A percentile compares a stretch with the other conserved stretches of the same genome.
These are phyloP conservation scores for Parnassius smintheus DNA, from an alignment of 2,888 invertebrate genomes.

Conservation along the genomic window DNA sequence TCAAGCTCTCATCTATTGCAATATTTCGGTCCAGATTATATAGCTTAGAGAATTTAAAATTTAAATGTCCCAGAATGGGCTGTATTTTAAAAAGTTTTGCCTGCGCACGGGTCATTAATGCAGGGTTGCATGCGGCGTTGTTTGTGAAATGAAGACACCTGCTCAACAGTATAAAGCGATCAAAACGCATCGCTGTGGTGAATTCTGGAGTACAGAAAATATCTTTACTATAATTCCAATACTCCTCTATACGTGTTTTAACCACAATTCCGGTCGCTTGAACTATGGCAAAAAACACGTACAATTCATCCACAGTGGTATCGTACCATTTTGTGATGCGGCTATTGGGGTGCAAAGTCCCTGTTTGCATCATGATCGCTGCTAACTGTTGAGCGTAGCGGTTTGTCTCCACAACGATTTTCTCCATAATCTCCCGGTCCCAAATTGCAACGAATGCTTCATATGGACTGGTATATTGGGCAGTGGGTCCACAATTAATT, in stretches of 20 bases:
- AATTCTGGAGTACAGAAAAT: slow-evolving; percentile 22
- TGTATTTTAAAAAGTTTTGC: slow-evolving; percentile 30
- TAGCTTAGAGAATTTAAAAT: slow-evolving; percentile 23
- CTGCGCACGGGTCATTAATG: slow-evolving; percentile 14
- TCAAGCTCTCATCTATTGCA: neutral
- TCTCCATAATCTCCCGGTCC: slow-evolving; percentile 27
- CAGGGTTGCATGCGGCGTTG: slow-evolving; percentile 17
- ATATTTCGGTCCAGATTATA: too few relatives aligned
- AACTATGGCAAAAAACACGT: slow-evolving; percentile 21
- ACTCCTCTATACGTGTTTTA: slow-evolving; percentile 8
- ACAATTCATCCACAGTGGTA: slow-evolving; percentile 25
- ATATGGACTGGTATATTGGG: slow-evolving; percentile 20
- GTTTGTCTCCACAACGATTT: slow-evolving; percentile 27
- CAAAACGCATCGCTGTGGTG: slow-evolving; percentile 4
- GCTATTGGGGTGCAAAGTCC: slow-evolving; percentile 18
- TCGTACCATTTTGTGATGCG: slow-evolving; percentile 27
- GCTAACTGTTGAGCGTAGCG: slow-evolving; percentile 29
- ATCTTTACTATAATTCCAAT: slow-evolving; percentile 16
- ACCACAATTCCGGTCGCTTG: too few relatives aligned
- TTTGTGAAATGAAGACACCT: slow-evolving; percentile 30
- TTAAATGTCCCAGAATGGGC: slow-evolving; percentile 26
- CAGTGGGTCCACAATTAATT: slow-evolving; percentile 8
- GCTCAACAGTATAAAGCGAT: slow-evolving; percentile 10
- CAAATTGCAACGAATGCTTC: slow-evolving; percentile 27
- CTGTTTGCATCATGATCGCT: slow-evolving; percentile 10